Base-by-base conservation (phyloP, 2,797 vertebrate species). In the Gymnoscopelus microlampas region DNA sequence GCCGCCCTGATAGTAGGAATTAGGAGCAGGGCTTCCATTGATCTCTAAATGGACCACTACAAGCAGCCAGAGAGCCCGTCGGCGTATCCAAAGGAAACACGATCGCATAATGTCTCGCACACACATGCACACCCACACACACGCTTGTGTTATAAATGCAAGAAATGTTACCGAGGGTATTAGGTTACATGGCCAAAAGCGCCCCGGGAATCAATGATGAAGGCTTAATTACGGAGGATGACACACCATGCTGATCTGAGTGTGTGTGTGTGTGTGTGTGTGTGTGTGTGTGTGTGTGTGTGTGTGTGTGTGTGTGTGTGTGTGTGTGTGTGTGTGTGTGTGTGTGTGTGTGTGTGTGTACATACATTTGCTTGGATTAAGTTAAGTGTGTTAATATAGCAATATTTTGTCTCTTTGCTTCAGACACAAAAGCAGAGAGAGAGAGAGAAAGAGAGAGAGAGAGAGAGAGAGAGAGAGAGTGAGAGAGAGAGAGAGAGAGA, bases 1-100 rank as follows among this genome's bases (percentile, higher is more conserved):
- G 85, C 83, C 79, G 63, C 81, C 85, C 82, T 89, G 92, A 93
- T 93, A 89, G 86, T 79, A 85, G 82, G 89, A 91, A 92, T 92
- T 89, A 93, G 90, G 88, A 89, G 83, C 83, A 85, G 85, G 82
- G 86, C 89, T 74, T 74, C 85, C 87, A 94, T 94, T 93, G 92
- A 94, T 94, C 91, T 91, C 88, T 93, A 92, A 44, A 94, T 92
- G 92, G 89, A 85, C 82, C 74, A 78, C 88, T 89, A 89, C 87
- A 90, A 91, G 87, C 88, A 85, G 85, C 81, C 81, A 89, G 88
- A 88, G 90, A 87, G 84, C 85, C 85, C 73, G 87, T 90, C 88
- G 87, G 86, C 82, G 87, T 86, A 88, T 87, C 87, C 84, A 81
- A 82, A 86, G 62, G 91, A 89, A 93, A 93, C 84, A 79, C 39